These are phyloP conservation scores for Oceanites oceanicus DNA, from an alignment of 2,113 vertebrate genomes.

Conservation along the genomic window DNA sequence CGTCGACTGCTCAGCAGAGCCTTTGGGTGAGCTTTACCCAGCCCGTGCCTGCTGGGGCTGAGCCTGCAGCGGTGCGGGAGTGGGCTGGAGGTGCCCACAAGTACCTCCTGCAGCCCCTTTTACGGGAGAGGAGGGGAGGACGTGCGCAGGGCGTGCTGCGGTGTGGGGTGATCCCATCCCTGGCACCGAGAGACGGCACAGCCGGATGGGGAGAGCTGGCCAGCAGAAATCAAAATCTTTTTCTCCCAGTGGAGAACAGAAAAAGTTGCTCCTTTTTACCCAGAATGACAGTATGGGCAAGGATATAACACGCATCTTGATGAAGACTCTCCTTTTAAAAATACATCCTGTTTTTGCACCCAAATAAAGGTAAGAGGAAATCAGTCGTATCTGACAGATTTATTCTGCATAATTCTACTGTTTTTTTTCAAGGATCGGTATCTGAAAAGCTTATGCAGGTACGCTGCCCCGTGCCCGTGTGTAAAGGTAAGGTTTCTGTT, in stretches of 20 bases:
- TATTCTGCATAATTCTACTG: not conserved
- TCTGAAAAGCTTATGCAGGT: not conserved
- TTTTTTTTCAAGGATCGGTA: not conserved
- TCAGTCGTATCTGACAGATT: not conserved
- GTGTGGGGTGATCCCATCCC: not conserved
- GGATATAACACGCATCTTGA: no score
- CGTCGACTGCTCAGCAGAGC: not conserved
- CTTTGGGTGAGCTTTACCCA: not conserved
- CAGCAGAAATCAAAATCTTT: not conserved
- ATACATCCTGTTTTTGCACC: not conserved
- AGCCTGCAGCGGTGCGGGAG: no score
- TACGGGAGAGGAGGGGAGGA: not conserved
- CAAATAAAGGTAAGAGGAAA: not conserved
- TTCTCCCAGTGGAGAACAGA: not conserved
- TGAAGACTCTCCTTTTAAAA: not conserved
- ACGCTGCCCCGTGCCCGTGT: rapidly evolving
- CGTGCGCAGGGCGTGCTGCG: rapidly evolving
- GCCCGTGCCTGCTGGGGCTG: not conserved
- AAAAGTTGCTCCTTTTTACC: not conserved
- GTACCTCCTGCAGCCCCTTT: no score
- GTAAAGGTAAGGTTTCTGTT: not conserved
- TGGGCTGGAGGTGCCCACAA: no score
- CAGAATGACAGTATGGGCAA: no score
- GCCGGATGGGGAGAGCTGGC: no score
- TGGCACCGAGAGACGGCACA: not conserved